Percentiles rank a stretch among this genome's conserved stretches.
Evolutionary conservation across 53 echinoderm and acorn worm species (phyloP).

Genomic region (Antedon mediterranea): DNA sequence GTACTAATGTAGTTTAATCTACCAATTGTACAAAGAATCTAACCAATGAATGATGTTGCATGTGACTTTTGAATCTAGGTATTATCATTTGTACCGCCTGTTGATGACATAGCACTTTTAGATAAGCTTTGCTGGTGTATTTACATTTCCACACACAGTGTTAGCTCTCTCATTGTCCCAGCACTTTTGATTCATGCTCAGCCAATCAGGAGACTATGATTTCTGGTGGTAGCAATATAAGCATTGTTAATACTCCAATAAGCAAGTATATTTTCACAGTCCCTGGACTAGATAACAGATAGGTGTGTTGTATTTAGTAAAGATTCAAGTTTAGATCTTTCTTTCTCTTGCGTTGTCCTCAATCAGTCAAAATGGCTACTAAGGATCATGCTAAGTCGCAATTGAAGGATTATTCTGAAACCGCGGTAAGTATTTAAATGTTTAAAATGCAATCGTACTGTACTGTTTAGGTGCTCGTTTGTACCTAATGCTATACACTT

Average conservation of each 20-base stretch:
- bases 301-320: background rate
- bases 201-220: background rate
- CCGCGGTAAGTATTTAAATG: background rate
- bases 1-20: too few species aligned
- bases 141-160: too few species aligned
- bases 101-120: too few species aligned
- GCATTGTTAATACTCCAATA: background rate
- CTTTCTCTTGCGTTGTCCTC: background rate
- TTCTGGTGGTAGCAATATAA: background rate
- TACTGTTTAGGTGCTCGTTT: too few species aligned
- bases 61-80: too few species aligned
- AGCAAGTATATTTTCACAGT: background rate
- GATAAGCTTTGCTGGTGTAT: too few species aligned
- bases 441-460: too few species aligned
- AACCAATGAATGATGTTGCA: too few species aligned
- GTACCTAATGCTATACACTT: too few species aligned
- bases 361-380: background rate
- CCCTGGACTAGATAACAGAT: background rate
- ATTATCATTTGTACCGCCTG: too few species aligned
- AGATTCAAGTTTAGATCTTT: background rate
- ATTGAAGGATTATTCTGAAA: background rate
- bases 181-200: background rate
- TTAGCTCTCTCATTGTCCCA: background rate
- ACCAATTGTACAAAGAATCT: too few species aligned
- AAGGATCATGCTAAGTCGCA: background rate